A percentile compares a stretch with the other conserved stretches of the same genome.
phyloP scores from a whole-genome alignment of 2,113 vertebrate species.

The Pantherophis guttatus region DNA sequence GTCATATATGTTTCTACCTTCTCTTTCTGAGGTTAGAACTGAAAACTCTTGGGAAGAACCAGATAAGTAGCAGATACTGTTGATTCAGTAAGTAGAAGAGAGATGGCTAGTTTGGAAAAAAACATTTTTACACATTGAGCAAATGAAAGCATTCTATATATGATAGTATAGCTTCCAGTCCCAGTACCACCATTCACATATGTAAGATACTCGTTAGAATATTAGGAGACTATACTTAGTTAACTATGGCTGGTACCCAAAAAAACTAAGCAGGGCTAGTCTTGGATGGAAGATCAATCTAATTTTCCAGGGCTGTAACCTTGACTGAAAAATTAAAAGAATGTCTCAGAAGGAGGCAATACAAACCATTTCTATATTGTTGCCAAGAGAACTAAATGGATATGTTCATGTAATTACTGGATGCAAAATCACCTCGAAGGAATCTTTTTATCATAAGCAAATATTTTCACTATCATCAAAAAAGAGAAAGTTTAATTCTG shows the following conservation, averaged over 20 bases:
- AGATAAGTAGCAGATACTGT: background rate
- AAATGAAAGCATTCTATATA: background rate
- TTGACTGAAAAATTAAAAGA: background rate
- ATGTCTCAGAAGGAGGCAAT: background rate
- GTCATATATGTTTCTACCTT: constrained; percentile 9
- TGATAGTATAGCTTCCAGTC: background rate
- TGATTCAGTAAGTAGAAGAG: background rate
- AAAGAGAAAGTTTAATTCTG: constrained; percentile 26
- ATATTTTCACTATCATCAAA: constrained; percentile 1
- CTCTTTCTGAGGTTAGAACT: background rate
- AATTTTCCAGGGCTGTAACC: background rate
- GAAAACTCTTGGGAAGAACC: background rate
- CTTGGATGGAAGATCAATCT: background rate
- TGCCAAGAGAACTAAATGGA: background rate
- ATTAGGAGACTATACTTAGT: background rate
- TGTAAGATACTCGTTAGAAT: background rate
- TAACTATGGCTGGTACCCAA: background rate
- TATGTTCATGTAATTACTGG: background rate
- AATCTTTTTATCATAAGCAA: background rate
- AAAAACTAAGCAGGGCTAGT: background rate
- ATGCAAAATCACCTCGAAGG: background rate
- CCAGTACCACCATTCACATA: too few relatives aligned
- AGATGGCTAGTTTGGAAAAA: background rate
- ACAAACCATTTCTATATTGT: background rate
- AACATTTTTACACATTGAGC: background rate